A percentile compares a stretch with the other conserved stretches of the same genome.
phyloP scores from a whole-genome alignment of 92 coral and sea anemone genomes.

The Phymanthus crucifer region DNA sequence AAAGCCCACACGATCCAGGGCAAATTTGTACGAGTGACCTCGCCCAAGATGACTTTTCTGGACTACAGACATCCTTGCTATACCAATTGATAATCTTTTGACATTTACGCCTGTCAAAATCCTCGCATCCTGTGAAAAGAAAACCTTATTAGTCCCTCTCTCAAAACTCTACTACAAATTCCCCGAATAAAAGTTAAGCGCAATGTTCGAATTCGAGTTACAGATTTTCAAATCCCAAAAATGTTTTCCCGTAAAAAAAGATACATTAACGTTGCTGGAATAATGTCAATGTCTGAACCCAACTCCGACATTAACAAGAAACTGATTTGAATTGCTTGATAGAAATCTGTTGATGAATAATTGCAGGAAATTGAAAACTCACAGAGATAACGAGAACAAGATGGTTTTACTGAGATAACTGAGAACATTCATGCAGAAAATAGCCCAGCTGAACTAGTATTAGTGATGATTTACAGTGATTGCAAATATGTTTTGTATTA shows the following conservation, averaged over 20 bases:
- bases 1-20: slow-evolving; percentile 30
- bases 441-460: neutral
- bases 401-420: no score
- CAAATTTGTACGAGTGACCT: slow-evolving; percentile 1
- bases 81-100: slow-evolving; percentile 30
- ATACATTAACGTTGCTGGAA: no score
- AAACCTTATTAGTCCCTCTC: neutral
- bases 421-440: neutral
- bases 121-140: slow-evolving; percentile 8
- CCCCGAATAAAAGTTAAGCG: neutral
- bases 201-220: no score
- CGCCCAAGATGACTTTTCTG: neutral
- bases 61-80: slow-evolving; percentile 16
- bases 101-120: slow-evolving; percentile 20
- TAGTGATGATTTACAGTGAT: neutral
- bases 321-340: neutral
- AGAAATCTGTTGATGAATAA: no score
- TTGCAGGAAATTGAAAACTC: no score
- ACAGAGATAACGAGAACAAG: no score
- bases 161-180: neutral
- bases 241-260: no score
- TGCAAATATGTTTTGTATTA: neutral
- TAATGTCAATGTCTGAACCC: no score
- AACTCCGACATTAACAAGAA: no score
- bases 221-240: no score